These are phyloP conservation scores for Rhinophrynus dorsalis DNA, from an alignment of 2,797 vertebrate species.

Conservation along the genomic window DNA sequence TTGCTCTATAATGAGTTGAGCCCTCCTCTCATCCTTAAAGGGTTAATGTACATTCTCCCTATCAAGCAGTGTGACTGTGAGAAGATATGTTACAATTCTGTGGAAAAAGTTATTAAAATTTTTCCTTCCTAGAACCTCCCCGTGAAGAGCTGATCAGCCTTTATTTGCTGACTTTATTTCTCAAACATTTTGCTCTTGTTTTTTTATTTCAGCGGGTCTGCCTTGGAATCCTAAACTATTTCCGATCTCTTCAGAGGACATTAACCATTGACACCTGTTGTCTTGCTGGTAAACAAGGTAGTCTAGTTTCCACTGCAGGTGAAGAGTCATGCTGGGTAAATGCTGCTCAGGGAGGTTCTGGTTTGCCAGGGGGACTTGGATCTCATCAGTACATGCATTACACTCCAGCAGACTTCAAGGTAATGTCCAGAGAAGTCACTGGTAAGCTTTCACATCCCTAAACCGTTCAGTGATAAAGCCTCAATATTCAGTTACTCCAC, in stretches of 20 bases:
- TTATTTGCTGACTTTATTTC: neutral
- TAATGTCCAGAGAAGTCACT: constrained; percentile 41
- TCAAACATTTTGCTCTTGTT: neutral
- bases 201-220: constrained; percentile 60
- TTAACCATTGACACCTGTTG: constrained; percentile 67
- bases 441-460: too few species aligned
- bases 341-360: constrained; percentile 62
- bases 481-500: too few species aligned
- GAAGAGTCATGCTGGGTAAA: constrained; percentile 64
- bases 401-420: constrained; percentile 70
- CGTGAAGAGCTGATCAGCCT: too few species aligned
- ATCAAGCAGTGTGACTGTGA: too few species aligned
- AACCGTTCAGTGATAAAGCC: too few species aligned
- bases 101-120: too few species aligned
- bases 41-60: too few species aligned
- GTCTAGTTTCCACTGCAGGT: constrained; percentile 56
- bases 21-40: too few species aligned
- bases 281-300: constrained; percentile 54
- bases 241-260: constrained; percentile 72
- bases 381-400: constrained; percentile 58
- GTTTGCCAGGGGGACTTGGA: constrained; percentile 57
- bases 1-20: too few species aligned
- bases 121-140: too few species aligned
- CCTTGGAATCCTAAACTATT: constrained; percentile 73
- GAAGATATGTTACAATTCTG: too few species aligned